Evolutionary conservation across 2,888 invertebrate species (phyloP), one percentile per base, ranked within the genome.

Genomic region (Cryptosula pallasiana): DNA sequence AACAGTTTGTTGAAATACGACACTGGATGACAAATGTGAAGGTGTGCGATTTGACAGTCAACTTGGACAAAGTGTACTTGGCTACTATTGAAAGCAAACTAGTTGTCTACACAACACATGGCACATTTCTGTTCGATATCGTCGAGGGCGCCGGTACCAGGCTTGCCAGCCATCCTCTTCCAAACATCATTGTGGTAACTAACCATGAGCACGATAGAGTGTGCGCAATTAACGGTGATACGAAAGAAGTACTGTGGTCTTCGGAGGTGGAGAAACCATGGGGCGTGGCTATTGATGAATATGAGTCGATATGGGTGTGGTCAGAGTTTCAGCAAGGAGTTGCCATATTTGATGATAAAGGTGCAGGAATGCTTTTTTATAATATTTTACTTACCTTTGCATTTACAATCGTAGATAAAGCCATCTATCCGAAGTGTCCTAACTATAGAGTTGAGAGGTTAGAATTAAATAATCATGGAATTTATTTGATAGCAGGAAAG

Each of bases 241-340:
- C 63, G 29, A 63, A 63, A 32, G 34, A 63, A 27, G 34, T 63
- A 2, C 13, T 32, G 9, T 63, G 63, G 63, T 25, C 29, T 3
- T 2, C 13, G n/a, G 34, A 63, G n/a, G 32, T 63, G 2, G 63
- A 63, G 2, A 25, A 63, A 27, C 63, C 63, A 32, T 63, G 63
- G 63, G 63, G 63, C 13, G 63, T 27, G 2, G 13, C 20, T 34
- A 27, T 63, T 2, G 63, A 63, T 32, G 63, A 63, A 27, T 63
- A 63, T 32, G 63, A 63, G 32, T 27, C 32, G 25, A 34, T 63
- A 27, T 63, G 63, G 63, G 63, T 63, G 29, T 63, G 63, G 63
- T 63, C 63, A 32, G 63, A 63, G n/a, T 63, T 63, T 32, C 20
- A 63, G 20, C 63, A 63, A 32, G 63, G 27, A 16, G 13, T 63